Percentiles rank a stretch among this genome's conserved stretches.
These are phyloP conservation scores for Liasis olivaceus DNA, from an alignment of 2,797 vertebrate species.

Conservation along the genomic window DNA sequence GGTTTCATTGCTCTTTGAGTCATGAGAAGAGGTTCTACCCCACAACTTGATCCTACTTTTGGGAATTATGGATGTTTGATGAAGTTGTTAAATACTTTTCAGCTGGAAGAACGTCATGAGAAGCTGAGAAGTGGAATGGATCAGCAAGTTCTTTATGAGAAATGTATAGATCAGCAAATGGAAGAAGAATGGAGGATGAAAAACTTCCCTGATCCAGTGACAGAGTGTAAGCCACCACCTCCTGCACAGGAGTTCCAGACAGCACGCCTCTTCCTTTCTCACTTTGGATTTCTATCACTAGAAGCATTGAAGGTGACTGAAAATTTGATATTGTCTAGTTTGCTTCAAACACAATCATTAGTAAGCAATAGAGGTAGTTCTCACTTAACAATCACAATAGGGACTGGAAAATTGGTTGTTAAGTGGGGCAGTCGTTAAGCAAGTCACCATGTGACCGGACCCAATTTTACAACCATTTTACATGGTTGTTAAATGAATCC, in stretches of 20 bases:
- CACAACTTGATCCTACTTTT: not conserved
- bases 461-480: no score
- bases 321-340: not conserved
- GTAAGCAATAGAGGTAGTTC: not conserved
- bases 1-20: not conserved
- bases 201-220: slow-evolving; percentile 80
- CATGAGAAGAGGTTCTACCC: not conserved
- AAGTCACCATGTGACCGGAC: no score
- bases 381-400: no score
- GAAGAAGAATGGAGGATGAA: slow-evolving; percentile 85
- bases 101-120: slow-evolving; percentile 89
- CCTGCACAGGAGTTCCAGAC: slow-evolving; percentile 88
- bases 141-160: slow-evolving; percentile 85
- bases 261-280: slow-evolving; percentile 89
- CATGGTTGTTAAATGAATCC: no score
- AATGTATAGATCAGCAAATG: slow-evolving; percentile 82
- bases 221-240: slow-evolving; percentile 81
- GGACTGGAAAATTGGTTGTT: no score
- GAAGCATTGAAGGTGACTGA: slow-evolving; percentile 90
- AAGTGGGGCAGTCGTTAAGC: no score
- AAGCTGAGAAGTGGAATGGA: slow-evolving; percentile 81
- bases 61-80: not conserved
- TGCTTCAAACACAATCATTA: not conserved
- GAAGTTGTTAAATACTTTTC: slow-evolving; percentile 57
- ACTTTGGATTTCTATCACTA: slow-evolving; percentile 90